Evolutionary conservation across 2,888 invertebrate species (phyloP).

Genomic region (Epirrhoe tristata): DNA sequence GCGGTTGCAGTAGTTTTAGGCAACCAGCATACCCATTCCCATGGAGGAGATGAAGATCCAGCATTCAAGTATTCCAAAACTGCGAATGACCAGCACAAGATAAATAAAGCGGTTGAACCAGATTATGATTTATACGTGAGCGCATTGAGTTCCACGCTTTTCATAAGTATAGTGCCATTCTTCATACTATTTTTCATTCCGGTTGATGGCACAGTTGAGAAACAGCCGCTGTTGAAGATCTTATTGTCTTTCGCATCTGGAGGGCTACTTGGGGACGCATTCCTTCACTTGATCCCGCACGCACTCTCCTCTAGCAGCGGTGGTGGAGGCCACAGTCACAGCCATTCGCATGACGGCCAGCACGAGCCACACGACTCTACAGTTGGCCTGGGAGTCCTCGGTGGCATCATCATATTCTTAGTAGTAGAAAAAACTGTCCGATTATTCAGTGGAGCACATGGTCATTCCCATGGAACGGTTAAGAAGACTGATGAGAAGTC

Average conservation of each 20-base stretch:
- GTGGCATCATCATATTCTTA: conserved; percentile 96
- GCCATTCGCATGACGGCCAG: conserved; percentile 82
- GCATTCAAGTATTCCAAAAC: conserved; percentile 93
- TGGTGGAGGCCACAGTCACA: conserved; percentile 81
- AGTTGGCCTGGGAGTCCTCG: conserved; percentile 97
- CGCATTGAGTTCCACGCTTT: conserved; percentile 95
- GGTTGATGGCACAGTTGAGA: conserved; percentile 93
- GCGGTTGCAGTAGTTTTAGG: conserved; percentile 58
- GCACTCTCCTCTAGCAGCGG: conserved; percentile 85
- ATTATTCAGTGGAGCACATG: conserved; percentile 93
- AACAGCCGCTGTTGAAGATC: conserved; percentile 95
- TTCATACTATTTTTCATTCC: conserved; percentile 97
- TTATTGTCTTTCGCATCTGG: conserved; percentile 97
- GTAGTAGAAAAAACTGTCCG: conserved; percentile 97
- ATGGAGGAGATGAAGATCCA: conserved; percentile 85
- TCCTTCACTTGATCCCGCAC: conserved; percentile 99
- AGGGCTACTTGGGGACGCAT: conserved; percentile 98
- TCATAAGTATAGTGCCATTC: conserved; percentile 98
- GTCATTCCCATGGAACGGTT: conserved; percentile 88
- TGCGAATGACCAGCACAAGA: conserved; percentile 81
- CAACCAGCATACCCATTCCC: conserved; percentile 72
- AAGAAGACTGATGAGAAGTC: conserved; percentile 74
- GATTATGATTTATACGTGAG: conserved; percentile 88
- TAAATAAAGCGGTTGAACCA: conserved; percentile 64
- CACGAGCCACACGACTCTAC: conserved; percentile 91